A percentile compares a stretch with the other conserved stretches of the same genome.
Evolutionary conservation across 2,888 invertebrate genomes (phyloP).

Genomic region (Lymantria monacha): DNA sequence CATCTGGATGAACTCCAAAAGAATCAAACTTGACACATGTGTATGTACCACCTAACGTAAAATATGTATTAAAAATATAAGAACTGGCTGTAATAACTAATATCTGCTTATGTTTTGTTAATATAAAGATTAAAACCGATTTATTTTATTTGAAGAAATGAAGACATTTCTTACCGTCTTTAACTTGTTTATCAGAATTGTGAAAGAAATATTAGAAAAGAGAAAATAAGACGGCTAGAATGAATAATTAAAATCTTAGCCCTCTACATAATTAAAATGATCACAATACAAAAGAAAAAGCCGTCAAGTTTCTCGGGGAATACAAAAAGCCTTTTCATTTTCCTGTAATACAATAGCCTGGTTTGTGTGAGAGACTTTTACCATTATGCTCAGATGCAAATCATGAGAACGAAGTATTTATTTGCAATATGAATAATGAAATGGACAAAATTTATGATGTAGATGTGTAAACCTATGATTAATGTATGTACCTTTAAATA

Average conservation of each 20-base stretch:
- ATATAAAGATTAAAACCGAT: background rate
- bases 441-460: too few relatives aligned
- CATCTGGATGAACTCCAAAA: constrained; percentile 74
- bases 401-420: constrained; percentile 31
- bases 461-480: too few relatives aligned
- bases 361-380: constrained; percentile 47
- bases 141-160: too few relatives aligned
- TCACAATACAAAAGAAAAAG: constrained; percentile 11
- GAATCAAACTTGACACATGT: constrained; percentile 44
- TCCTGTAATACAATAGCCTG: constrained; percentile 46
- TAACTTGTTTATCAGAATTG: too few relatives aligned
- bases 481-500: too few relatives aligned
- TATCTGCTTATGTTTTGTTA: too few relatives aligned
- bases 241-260: constrained; percentile 4
- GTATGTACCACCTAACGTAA: too few relatives aligned
- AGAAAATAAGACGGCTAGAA: background rate
- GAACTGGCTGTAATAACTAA: too few relatives aligned
- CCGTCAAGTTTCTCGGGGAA: background rate
- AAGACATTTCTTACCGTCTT: too few relatives aligned
- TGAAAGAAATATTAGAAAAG: background rate
- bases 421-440: too few relatives aligned
- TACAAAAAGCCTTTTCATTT: constrained; percentile 13
- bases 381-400: constrained; percentile 35
- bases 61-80: too few relatives aligned
- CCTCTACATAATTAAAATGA: constrained; percentile 5